These are phyloP conservation scores for Leptoteleia sp. DNA, from an alignment of 1,140 invertebrate genomes.

Conservation along the genomic window DNA sequence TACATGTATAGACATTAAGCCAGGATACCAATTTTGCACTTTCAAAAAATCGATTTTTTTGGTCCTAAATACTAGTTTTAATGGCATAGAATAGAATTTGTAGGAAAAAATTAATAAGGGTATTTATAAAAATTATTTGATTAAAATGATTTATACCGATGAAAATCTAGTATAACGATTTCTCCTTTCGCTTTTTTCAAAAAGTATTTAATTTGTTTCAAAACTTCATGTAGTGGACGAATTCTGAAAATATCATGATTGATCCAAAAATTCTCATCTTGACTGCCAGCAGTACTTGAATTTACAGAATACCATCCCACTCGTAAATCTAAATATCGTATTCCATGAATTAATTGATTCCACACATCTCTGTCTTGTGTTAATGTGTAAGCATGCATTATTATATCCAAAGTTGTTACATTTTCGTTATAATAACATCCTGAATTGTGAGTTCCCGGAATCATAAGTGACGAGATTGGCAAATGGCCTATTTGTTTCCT, in stretches of 20 bases:
- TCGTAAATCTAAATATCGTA: slow-evolving; percentile 90
- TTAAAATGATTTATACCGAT: too few species aligned
- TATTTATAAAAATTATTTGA: too few species aligned
- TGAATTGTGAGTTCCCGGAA: slow-evolving; percentile 88
- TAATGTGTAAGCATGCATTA: slow-evolving; percentile 80
- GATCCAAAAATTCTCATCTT: slow-evolving; percentile 84
- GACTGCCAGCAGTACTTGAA: slow-evolving; percentile 55
- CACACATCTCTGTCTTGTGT: slow-evolving; percentile 90
- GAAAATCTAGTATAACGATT: slow-evolving; percentile 87
- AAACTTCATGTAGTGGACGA: slow-evolving; percentile 83
- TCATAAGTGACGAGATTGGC: slow-evolving; percentile 83
- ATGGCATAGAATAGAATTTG: too few species aligned
- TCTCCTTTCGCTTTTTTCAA: slow-evolving; percentile 84
- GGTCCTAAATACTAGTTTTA: too few species aligned
- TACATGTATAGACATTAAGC: too few species aligned
- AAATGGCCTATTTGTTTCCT: slow-evolving; percentile 81
- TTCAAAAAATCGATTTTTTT: too few species aligned
- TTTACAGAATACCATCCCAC: slow-evolving; percentile 82
- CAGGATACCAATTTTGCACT: too few species aligned
- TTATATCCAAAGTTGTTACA: slow-evolving; percentile 74
- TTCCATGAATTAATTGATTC: slow-evolving; percentile 89
- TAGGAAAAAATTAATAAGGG: too few species aligned
- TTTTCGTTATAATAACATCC: slow-evolving; percentile 82
- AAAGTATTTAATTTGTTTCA: slow-evolving; percentile 85
- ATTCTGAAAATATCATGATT: slow-evolving; percentile 87